These are phyloP conservation scores for Eulacestoma nigropectus DNA, from an alignment of 2,113 vertebrate species.

Conservation along the genomic window DNA sequence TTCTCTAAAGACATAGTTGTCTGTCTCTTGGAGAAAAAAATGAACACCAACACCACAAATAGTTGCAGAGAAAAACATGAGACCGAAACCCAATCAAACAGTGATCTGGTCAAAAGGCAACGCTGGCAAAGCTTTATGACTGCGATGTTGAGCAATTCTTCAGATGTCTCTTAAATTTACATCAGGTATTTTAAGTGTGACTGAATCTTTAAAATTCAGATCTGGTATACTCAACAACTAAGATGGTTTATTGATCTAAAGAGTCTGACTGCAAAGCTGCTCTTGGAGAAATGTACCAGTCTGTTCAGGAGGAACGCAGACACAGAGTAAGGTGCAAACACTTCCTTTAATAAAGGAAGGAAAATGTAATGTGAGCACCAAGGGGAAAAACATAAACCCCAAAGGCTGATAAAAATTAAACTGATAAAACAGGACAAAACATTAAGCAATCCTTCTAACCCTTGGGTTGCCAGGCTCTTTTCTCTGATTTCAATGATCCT, in stretches of 20 bases:
- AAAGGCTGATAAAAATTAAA: constrained; percentile 16
- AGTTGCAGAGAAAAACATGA: not conserved
- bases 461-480: not conserved
- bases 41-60: not conserved
- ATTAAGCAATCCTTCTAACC: not conserved
- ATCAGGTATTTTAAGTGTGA: not conserved
- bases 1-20: constrained; percentile 37
- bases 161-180: not conserved
- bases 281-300: not conserved
- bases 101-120: not conserved
- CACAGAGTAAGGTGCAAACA: not conserved
- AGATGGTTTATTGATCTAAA: constrained; percentile 26
- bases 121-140: not conserved
- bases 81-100: not conserved
- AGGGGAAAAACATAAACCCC: not conserved
- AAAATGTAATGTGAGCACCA: not conserved
- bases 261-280: not conserved
- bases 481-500: not conserved
- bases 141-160: not conserved
- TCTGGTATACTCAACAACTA: constrained; percentile 16
- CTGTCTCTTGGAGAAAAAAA: not conserved
- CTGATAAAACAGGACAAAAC: not conserved
- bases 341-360: not conserved
- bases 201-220: constrained; percentile 43
- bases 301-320: not conserved